These are phyloP conservation scores for Apodemia zela DNA, from an alignment of 2,888 invertebrate species.

Conservation along the genomic window DNA sequence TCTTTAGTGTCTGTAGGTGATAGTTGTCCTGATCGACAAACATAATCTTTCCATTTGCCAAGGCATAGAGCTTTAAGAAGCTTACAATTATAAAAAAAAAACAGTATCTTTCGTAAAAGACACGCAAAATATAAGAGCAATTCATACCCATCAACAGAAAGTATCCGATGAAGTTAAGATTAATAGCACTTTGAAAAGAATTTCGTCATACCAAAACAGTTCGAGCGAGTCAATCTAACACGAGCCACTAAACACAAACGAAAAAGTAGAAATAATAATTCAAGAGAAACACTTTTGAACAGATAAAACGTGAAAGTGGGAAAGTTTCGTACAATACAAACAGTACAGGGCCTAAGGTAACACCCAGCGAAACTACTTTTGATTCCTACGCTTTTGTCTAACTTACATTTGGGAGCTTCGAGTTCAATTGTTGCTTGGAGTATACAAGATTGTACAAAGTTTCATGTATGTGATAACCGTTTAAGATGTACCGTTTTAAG, in stretches of 20 bases:
- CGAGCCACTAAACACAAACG: conserved; percentile 56
- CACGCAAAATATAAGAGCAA: conserved; percentile 3
- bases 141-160: conserved; percentile 11
- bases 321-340: conserved; percentile 69
- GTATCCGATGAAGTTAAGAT: conserved; percentile 32
- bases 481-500: neutral
- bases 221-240: conserved; percentile 45
- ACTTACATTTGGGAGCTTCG: conserved; percentile 65
- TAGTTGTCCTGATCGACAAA: too few relatives aligned
- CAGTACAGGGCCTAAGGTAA: conserved; percentile 59
- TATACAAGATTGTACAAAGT: conserved; percentile 8
- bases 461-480: neutral
- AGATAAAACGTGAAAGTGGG: conserved; percentile 71
- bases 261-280: conserved; percentile 68
- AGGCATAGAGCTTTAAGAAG: too few relatives aligned
- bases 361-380: conserved; percentile 63
- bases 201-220: conserved; percentile 39
- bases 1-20: too few relatives aligned
- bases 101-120: neutral
- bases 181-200: conserved; percentile 39
- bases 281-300: conserved; percentile 64
- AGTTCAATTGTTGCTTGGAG: conserved; percentile 51
- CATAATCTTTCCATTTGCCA: too few relatives aligned
- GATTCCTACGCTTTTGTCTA: conserved; percentile 72
- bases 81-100: too few relatives aligned